Conservation (phyloP, 2,888 invertebrate species). For the Alloplasta piceator region DNA sequence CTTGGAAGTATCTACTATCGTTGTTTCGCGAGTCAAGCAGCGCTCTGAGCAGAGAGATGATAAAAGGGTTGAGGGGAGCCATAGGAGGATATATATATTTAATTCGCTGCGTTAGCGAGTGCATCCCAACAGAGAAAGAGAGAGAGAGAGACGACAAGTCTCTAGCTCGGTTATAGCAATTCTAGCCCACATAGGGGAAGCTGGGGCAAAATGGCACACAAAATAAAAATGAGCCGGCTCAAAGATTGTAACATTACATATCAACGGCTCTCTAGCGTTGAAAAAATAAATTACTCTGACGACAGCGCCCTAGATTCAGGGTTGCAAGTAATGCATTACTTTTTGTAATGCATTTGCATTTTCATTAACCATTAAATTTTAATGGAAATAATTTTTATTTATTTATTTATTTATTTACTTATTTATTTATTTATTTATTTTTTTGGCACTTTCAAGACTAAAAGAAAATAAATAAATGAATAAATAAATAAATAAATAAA, state of each 20-base stretch:
- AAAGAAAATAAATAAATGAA: too few species aligned
- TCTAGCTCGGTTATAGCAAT: constrained; percentile 9
- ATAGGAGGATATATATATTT: constrained; percentile 46
- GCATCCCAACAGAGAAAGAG: constrained; percentile 14
- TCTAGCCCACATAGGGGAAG: constrained; percentile 18
- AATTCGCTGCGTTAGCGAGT: constrained; percentile 39
- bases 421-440: too few species aligned
- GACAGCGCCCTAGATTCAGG: too few species aligned
- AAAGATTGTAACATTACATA: not conserved
- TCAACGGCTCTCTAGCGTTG: not conserved
- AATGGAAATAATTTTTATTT: too few species aligned
- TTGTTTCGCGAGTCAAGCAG: constrained; percentile 55
- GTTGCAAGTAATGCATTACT: too few species aligned
- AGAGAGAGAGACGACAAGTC: constrained; percentile 13
- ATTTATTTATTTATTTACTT: too few species aligned
- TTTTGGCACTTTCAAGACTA: too few species aligned
- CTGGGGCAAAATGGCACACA: not conserved
- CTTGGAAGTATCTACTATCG: constrained; percentile 26
- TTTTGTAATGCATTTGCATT: too few species aligned
- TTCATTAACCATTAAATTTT: too few species aligned
- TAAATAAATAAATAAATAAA: too few species aligned
- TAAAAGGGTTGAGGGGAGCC: constrained; percentile 19
- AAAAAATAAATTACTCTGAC: too few species aligned
- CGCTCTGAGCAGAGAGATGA: constrained; percentile 31
- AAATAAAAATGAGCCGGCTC: constrained; percentile 6